Percentiles rank a stretch among this genome's conserved stretches.
Conservation (phyloP, 2,888 invertebrate genomes). For the Mylabris sibirica region DNA sequence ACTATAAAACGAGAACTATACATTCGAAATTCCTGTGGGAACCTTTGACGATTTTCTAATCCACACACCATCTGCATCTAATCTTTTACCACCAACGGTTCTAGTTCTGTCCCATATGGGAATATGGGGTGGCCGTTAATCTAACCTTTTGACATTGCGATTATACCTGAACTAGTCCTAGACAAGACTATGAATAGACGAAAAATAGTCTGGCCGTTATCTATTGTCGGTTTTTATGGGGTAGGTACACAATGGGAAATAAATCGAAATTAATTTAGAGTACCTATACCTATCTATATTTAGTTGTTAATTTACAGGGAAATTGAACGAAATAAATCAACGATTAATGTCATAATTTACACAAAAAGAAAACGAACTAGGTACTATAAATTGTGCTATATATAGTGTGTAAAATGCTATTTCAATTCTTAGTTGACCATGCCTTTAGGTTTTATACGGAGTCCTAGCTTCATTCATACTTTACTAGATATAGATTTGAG, state of each 20-base stretch:
- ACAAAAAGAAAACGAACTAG: background rate
- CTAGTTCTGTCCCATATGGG: conserved; percentile 41
- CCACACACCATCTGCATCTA: conserved; percentile 6
- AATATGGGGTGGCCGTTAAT: conserved; percentile 35
- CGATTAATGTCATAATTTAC: conserved; percentile 4
- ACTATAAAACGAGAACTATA: background rate
- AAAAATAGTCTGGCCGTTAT: conserved; percentile 15
- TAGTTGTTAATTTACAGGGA: background rate
- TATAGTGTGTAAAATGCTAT: too few species aligned
- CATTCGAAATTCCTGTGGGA: background rate
- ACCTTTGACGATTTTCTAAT: background rate
- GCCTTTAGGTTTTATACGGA: too few species aligned
- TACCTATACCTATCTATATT: too few species aligned
- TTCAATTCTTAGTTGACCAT: too few species aligned
- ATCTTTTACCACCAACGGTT: background rate
- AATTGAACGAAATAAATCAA: background rate
- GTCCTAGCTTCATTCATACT: too few species aligned
- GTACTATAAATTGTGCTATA: background rate
- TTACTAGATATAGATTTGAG: too few species aligned
- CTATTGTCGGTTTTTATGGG: background rate
- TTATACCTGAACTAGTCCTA: conserved; percentile 30
- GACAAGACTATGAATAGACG: conserved; percentile 14
- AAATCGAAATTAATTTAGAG: background rate
- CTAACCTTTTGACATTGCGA: conserved; percentile 39
- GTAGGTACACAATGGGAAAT: conserved; percentile 1